Evolutionary conservation across 2,113 vertebrate genomes (phyloP), one percentile per base, ranked within the genome.

Genomic region (Oncorhynchus clarkii): DNA sequence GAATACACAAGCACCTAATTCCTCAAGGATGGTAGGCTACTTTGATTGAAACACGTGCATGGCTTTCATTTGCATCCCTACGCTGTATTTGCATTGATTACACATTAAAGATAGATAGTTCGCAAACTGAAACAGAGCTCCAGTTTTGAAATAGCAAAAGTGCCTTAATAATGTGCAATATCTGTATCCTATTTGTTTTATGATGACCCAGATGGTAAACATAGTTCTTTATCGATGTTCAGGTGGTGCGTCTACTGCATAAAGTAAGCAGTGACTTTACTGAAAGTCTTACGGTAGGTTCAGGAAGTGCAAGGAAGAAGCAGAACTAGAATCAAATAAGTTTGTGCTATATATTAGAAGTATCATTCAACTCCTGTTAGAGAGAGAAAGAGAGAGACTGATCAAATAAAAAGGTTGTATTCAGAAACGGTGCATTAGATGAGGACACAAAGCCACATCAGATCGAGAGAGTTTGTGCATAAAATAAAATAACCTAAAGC

Each of bases 1-100:
- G 81, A 80, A 77, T 54, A 75, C 74, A 81, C 81, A 74, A 85
- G 83, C 81, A 88, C 88, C 82, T 82, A 62, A 66, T 59, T 83
- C 76, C 85, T 77, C 71, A 67, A 72, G 69, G 81, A 70, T 24
- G 54, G 78, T 48, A 70, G 67, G 31, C 76, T 7, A 70, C 68
- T 24, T 26, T 54, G 71, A 66, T 26, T 67, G 45, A 60, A 84
- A 76, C 77, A 54, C 57, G 24, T 59, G 27, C 70, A 76, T 79
- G 80, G 48, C 78, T 84, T 85, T 78, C 66, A 73, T 75, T 76
- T 71, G 77, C 71, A 80, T 84, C 71, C 31, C n/a, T 74, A 65
- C 67, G 64, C 34, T 78, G 68, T 62, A n/a, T 62, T 54, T 27
- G 48, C 34, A 34, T 48, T 18, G 49, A 54, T 54, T 11, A 74